Evolutionary conservation across 92 coral and sea anemone species (phyloP).

Genomic region (Isaurus tuberculatus): DNA sequence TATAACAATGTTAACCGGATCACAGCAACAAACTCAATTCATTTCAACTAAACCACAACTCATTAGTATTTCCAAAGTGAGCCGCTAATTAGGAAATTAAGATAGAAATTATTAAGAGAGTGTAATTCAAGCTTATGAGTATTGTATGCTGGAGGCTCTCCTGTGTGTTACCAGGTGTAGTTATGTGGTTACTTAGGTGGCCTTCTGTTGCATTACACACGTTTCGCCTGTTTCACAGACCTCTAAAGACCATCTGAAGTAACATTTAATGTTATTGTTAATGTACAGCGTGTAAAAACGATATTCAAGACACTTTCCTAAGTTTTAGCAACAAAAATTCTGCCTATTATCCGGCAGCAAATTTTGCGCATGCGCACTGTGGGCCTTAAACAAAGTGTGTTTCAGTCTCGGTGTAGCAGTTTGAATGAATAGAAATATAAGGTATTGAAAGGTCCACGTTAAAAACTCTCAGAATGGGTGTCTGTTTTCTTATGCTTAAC

Average conservation of each 20-base stretch:
- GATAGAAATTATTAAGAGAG: slow-evolving; percentile 66
- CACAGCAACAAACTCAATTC: slow-evolving; percentile 49
- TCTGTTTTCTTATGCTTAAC: not conserved
- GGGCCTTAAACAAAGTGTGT: slow-evolving; percentile 12
- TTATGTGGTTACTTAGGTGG: slow-evolving; percentile 74
- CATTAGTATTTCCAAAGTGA: slow-evolving; percentile 77
- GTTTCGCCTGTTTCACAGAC: slow-evolving; percentile 25
- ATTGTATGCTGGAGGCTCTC: slow-evolving; percentile 65
- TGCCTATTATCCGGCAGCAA: slow-evolving; percentile 15
- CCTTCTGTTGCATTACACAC: slow-evolving; percentile 69
- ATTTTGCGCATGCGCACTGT: slow-evolving; percentile 92
- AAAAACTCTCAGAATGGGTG: slow-evolving; percentile 25
- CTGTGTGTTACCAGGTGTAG: slow-evolving; percentile 78
- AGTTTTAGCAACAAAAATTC: slow-evolving; percentile 30
- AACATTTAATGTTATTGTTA: slow-evolving; percentile 50
- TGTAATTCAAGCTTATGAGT: slow-evolving; percentile 66
- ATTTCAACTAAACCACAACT: slow-evolving; percentile 55
- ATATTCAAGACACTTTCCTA: slow-evolving; percentile 51
- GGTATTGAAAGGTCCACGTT: slow-evolving; percentile 6
- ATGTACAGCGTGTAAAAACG: slow-evolving; percentile 50
- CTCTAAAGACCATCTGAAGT: slow-evolving; percentile 53
- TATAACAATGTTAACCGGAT: slow-evolving; percentile 39
- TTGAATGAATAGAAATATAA: slow-evolving; percentile 43
- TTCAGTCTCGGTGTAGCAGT: slow-evolving; percentile 1
- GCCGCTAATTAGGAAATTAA: slow-evolving; percentile 86